Conservation (phyloP, 2,888 invertebrate genomes). For the Cephus rjabovi region DNA sequence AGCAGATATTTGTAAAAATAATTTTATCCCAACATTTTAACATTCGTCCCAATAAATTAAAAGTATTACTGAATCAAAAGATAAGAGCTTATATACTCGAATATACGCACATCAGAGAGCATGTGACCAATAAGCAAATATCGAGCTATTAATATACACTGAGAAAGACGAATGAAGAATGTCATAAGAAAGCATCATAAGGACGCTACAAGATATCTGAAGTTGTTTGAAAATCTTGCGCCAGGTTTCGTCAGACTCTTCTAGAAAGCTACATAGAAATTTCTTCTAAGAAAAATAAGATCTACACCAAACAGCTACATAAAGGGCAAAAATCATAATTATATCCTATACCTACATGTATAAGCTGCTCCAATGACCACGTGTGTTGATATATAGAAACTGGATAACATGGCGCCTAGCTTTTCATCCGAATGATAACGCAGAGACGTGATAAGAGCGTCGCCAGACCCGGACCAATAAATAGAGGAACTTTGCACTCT, state of each 20-base stretch:
- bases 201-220: background rate
- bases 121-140: background rate
- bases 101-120: background rate
- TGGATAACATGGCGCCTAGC: constrained; percentile 25
- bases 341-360: background rate
- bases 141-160: background rate
- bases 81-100: background rate
- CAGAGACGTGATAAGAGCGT: constrained; percentile 33
- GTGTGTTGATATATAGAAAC: background rate
- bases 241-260: background rate
- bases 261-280: background rate
- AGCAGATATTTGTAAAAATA: no score
- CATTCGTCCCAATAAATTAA: background rate
- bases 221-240: background rate
- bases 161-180: background rate
- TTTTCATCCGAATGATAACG: constrained; percentile 38
- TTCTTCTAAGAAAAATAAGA: background rate
- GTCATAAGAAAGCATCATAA: background rate
- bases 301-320: background rate
- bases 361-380: background rate
- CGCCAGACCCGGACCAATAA: constrained; percentile 47
- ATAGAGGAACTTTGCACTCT: constrained; percentile 53
- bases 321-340: background rate
- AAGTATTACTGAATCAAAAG: background rate
- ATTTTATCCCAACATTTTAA: no score